Conservation (phyloP, 1,140 invertebrate genomes). For the Aethina tumida region DNA sequence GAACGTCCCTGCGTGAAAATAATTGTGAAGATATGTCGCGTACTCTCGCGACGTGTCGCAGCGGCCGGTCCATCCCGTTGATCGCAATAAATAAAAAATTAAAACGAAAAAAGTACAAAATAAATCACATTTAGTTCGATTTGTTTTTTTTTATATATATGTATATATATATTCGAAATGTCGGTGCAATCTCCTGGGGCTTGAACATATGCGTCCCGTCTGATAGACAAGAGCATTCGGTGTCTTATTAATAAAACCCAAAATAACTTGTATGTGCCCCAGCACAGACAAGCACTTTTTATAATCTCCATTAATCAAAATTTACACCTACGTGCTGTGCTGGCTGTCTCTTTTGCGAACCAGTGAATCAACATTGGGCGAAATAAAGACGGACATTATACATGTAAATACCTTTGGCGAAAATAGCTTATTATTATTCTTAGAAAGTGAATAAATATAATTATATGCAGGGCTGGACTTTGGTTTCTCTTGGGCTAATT, state of each 20-base stretch:
- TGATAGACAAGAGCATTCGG: conserved; percentile 30
- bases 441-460: conserved; percentile 29
- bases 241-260: conserved; percentile 31
- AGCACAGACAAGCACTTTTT: conserved; percentile 26
- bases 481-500: no score
- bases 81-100: no score
- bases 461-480: conserved; percentile 15
- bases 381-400: conserved; percentile 7
- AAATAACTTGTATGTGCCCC: conserved; percentile 21
- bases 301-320: conserved; percentile 29
- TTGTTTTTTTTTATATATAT: no score
- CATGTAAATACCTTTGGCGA: conserved; percentile 8
- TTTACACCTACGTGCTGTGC: conserved; percentile 14
- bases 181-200: no score
- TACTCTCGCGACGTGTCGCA: no score
- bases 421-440: conserved; percentile 31
- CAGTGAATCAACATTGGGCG: conserved; percentile 3
- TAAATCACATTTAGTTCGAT: no score
- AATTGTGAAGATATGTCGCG: no score
- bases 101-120: no score
- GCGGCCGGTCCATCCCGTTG: no score
- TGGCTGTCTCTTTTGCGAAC: conserved; percentile 14
- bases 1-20: no score
- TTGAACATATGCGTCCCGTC: no score
- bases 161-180: no score